Percentiles rank a stretch among this genome's conserved stretches.
phyloP scores from a whole-genome alignment of 35 echinoderm and acorn worm species.

The Acanthaster planci region DNA sequence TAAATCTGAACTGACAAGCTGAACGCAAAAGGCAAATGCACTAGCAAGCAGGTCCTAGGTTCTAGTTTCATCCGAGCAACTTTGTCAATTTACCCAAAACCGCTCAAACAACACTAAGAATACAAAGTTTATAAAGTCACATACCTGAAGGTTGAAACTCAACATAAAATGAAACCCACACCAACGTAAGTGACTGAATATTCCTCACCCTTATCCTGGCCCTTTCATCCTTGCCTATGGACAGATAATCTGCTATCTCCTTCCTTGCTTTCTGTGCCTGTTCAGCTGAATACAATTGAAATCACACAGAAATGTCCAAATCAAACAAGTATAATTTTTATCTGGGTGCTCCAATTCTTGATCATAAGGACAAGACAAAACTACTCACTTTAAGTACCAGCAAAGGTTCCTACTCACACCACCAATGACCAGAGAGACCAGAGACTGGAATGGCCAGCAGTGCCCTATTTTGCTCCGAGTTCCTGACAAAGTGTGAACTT shows the following conservation, averaged over 20 bases:
- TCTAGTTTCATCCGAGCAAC: not conserved
- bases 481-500: too few relatives aligned
- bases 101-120: not conserved
- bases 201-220: conserved; percentile 86
- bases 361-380: too few relatives aligned
- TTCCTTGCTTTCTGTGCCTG: conserved; percentile 85
- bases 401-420: too few relatives aligned
- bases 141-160: not conserved
- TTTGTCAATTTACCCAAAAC: not conserved
- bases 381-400: too few relatives aligned
- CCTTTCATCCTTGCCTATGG: conserved; percentile 95
- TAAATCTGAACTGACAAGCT: too few relatives aligned
- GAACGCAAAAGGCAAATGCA: too few relatives aligned
- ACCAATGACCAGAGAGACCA: too few relatives aligned
- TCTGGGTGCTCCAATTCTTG: too few relatives aligned
- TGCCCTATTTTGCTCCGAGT: too few relatives aligned
- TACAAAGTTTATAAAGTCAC: not conserved
- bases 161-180: not conserved
- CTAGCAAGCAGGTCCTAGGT: too few relatives aligned
- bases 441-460: too few relatives aligned
- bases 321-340: not conserved
- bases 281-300: conserved; percentile 70
- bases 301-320: not conserved
- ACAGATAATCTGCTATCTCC: conserved; percentile 94
- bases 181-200: not conserved